Evolutionary conservation across 2,888 invertebrate genomes (phyloP), one percentile per base, ranked within the genome.

Genomic region (Endotricha flammealis): DNA sequence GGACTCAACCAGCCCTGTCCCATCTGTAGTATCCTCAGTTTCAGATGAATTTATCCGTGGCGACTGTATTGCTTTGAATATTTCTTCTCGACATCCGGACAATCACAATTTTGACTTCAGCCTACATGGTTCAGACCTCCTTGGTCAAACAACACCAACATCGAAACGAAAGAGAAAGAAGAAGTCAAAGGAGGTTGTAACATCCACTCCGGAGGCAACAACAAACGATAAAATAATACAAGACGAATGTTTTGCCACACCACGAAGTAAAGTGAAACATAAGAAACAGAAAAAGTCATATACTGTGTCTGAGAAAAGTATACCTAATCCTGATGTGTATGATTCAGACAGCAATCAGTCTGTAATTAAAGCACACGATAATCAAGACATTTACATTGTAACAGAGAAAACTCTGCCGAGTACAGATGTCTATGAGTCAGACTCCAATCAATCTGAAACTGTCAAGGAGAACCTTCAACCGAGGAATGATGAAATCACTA

Each of bases 321-420:
- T 87, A 14, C 76, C 79, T 2, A 76, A 57, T 51, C 57, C 85
- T 4, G 90, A 90, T 67, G 77, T 90, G 4, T 90, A 89, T 55
- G 88, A 88, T 56, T 90, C 89, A 27, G 90, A 90, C 50, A 90
- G 90, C 48, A 82, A 83, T 45, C 79, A 81, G 30, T 81, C 77
- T 14, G 50, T 51, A 1, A 53, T 63, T 38, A 72, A 73, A 3
- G 42, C 50, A 16, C 71, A 61, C 30, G 78, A 70, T 45, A 63
- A 50, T 22, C 52, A 52, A 29, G 60, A 53, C 25, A 52, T 63
- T 5, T 88, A 54, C 64, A 64, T 44, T 61, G 88, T 65, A 42
- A 75, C 61, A 45, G 82, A 64, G 56, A 87, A 59, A 63, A 78
- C 70, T 49, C 49, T 86, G 16, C 81, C 80, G 0, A 73, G 63